Evolutionary conservation across 2,888 invertebrate genomes (phyloP), one percentile per base, ranked within the genome.

Genomic region (Colostygia pectinataria): DNA sequence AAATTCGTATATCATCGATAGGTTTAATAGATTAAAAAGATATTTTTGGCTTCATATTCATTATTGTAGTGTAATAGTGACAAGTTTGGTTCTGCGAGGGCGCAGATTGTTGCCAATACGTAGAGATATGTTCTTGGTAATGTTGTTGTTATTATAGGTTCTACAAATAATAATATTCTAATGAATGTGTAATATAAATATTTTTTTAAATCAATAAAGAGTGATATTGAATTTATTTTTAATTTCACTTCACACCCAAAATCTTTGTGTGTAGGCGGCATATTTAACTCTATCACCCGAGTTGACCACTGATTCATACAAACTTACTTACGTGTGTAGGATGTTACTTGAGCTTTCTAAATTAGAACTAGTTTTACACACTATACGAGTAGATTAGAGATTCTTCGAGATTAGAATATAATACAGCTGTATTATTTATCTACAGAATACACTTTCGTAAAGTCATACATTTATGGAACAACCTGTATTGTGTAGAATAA

Each of bases 181-280:
- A 84, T 83, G 83, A 84, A 87, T 87, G 85, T 88, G 84, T 87
- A 83, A 84, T 85, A 89, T 80, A 83, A 84, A 83, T 90, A 90
- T 90, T 90, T 89, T 90, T 90, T 86, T 89, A 87, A 88, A 85
- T 81, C 82, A 90, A 86, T 89, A 90, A 90, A 89, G 88, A 89
- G 89, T 89, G 89, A 90, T 88, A 89, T 83, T 85, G 71, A 85
- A 63, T 51, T 53, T 70, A 59, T 71, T 63, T 71, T 76, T 74
- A 39, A 51, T 53, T 58, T 48, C 14, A 18, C 15, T 8, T 13
- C 10, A 18, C 5, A n/a, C 8, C 4, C 7, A n/a, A n/a, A 2
- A 18, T 18, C 25, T 3, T 8, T 13, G 12, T n/a, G n/a, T n/a
- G n/a, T n/a, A n/a, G n/a, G n/a, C n/a, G n/a, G n/a, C n/a, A n/a